phyloP scores from a whole-genome alignment of 2,113 vertebrate species.

The Pedionomus torquatus region DNA sequence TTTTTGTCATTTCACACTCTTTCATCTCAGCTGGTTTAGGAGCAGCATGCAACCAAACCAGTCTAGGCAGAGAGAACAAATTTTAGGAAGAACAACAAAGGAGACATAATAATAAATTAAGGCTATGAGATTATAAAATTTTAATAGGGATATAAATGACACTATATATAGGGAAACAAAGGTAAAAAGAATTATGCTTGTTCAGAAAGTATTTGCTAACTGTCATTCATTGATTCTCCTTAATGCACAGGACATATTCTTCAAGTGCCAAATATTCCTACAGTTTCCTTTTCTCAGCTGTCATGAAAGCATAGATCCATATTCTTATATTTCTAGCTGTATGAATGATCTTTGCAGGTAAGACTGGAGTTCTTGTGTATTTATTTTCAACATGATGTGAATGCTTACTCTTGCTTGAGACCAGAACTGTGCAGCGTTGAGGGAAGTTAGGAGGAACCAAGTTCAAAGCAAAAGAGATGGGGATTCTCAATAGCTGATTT shows the following conservation, averaged over 20 bases:
- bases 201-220: not conserved
- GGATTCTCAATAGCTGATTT: not conserved
- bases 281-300: constrained; percentile 98
- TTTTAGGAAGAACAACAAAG: not conserved
- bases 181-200: not conserved
- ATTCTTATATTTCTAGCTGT: constrained; percentile 96
- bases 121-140: not conserved
- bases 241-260: constrained; percentile 85
- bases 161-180: not conserved
- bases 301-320: constrained; percentile 95
- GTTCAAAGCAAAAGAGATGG: not conserved
- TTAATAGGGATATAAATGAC: not conserved
- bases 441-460: not conserved
- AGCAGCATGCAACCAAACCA: not conserved
- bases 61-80: not conserved
- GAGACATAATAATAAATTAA: not conserved
- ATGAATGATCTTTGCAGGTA: constrained; percentile 97
- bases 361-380: constrained; percentile 66
- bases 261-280: constrained; percentile 94
- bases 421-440: not conserved
- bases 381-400: not conserved
- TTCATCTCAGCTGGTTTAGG: not conserved
- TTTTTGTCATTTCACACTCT: not conserved
- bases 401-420: not conserved
- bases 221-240: not conserved